Evolutionary conservation across 2,113 vertebrate species (phyloP), one percentile per base, ranked within the genome.

Genomic region (Catharus minimus): DNA sequence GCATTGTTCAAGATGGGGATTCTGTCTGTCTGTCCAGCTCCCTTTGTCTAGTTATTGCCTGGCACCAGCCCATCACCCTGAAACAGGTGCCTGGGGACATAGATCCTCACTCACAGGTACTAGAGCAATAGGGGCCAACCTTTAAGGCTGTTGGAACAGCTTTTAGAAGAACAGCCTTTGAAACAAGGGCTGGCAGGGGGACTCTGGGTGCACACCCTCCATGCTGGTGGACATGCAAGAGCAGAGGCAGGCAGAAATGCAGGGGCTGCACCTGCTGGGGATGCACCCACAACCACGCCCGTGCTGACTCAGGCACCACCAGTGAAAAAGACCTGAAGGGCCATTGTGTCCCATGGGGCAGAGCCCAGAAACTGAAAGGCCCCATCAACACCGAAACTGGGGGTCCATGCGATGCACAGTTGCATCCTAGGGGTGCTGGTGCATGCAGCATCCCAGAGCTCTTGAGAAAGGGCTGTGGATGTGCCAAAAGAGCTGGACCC

Each of bases 211-310:
- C 44, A 36, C 52, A 67, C 33, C 30, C 32, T 7, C 36, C 3
- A 4, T 21, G 33, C 13, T 0, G 0, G 24, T 47, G 33, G 41
- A 71, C 33, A 15, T 0, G 0, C 38, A 53, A 22, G 58, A 73
- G 3, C 5, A 82, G 43, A 66, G 20, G 39, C 4, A 46, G 30
- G 55, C 0, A 0, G 53, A 65, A 90, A 68, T 2, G 1, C 53
- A 5, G 27, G 27, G 64, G 10, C 36, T 3, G 4, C 67, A 14
- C 46, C 46, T 23, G 22, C 11, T 47, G 46, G 43, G 43, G 46
- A 12, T 23, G 32, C 60, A 50, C 15, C 13, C 52, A 50, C 38
- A 3, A 67, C 72, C 52, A 46, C 0, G 0, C 47, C 53, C 2
- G 0, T 0, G 0, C 83, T 74, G 76, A 73, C 41, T 86, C 76